A percentile compares a stretch with the other conserved stretches of the same genome.
phyloP scores from a whole-genome alignment of 2,888 invertebrate species.

The Endomychus coccineus region DNA sequence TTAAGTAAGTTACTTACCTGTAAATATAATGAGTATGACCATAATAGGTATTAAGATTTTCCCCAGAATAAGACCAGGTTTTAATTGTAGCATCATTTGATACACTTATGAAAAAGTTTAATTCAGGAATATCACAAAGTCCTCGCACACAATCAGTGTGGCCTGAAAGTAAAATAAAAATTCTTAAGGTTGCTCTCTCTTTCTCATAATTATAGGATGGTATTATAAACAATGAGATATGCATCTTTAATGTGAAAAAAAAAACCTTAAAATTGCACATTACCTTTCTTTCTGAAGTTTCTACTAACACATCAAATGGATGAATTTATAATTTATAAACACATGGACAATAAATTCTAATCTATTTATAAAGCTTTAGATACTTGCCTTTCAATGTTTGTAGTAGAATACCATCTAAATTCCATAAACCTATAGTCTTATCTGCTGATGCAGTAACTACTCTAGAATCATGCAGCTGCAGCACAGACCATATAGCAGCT shows the following conservation, averaged over 20 bases:
- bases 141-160: constrained; percentile 91
- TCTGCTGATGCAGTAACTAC: constrained; percentile 90
- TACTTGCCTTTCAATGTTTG: constrained; percentile 56
- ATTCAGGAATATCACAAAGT: constrained; percentile 57
- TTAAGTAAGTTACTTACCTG: constrained; percentile 46
- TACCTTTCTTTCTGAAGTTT: too few relatives aligned
- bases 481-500: constrained; percentile 80
- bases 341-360: too few relatives aligned
- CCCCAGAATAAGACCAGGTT: constrained; percentile 75
- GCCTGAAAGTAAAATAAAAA: constrained; percentile 45
- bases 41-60: constrained; percentile 65
- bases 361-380: not conserved
- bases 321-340: too few relatives aligned
- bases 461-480: constrained; percentile 49
- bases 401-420: constrained; percentile 57
- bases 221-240: too few relatives aligned
- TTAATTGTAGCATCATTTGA: constrained; percentile 87
- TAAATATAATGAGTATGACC: constrained; percentile 90
- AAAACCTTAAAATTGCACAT: too few relatives aligned
- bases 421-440: constrained; percentile 82
- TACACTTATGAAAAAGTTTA: constrained; percentile 77
- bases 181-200: not conserved
- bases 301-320: too few relatives aligned
- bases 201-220: too few relatives aligned
- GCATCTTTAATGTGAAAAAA: too few relatives aligned